Evolutionary conservation across 2,888 invertebrate genomes (phyloP).

Genomic region (Beris chalybata): DNA sequence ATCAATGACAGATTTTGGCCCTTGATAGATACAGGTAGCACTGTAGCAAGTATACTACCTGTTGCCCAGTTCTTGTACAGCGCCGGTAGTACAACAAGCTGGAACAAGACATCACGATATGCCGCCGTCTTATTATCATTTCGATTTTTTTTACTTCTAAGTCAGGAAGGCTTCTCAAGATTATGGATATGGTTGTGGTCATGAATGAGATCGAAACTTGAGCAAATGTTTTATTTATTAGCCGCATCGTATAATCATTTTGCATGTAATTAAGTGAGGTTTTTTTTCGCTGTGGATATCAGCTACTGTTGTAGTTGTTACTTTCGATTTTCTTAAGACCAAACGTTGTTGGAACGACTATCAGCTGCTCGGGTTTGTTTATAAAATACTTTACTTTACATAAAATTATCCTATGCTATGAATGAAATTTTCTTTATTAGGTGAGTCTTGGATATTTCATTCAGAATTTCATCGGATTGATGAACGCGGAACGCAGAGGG

Average conservation of each 20-base stretch:
- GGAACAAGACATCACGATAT: constrained; percentile 35
- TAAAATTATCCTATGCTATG: constrained; percentile 31
- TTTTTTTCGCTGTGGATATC: constrained; percentile 24
- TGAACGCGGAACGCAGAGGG: constrained; percentile 35
- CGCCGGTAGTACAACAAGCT: neutral
- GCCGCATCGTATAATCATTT: constrained; percentile 48
- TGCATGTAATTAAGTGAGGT: constrained; percentile 52
- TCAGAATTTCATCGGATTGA: constrained; percentile 6
- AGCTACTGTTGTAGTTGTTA: constrained; percentile 11
- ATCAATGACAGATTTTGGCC: constrained; percentile 25
- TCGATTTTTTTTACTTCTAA: constrained; percentile 34
- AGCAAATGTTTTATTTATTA: constrained; percentile 43
- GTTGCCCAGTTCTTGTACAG: no score
- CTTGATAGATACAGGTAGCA: neutral
- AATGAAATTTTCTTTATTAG: constrained; percentile 30
- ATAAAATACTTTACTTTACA: constrained; percentile 31
- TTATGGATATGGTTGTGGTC: constrained; percentile 14
- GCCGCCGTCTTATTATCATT: constrained; percentile 41
- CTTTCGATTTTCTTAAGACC: constrained; percentile 25
- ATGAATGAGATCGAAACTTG: constrained; percentile 32
- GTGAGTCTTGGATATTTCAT: constrained; percentile 23
- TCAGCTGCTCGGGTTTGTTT: neutral
- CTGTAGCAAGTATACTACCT: no score
- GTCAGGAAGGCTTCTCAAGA: constrained; percentile 42
- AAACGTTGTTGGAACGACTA: constrained; percentile 8